Base-by-base conservation (phyloP, 2,888 invertebrate species). In the Crossocerus cetratus region DNA sequence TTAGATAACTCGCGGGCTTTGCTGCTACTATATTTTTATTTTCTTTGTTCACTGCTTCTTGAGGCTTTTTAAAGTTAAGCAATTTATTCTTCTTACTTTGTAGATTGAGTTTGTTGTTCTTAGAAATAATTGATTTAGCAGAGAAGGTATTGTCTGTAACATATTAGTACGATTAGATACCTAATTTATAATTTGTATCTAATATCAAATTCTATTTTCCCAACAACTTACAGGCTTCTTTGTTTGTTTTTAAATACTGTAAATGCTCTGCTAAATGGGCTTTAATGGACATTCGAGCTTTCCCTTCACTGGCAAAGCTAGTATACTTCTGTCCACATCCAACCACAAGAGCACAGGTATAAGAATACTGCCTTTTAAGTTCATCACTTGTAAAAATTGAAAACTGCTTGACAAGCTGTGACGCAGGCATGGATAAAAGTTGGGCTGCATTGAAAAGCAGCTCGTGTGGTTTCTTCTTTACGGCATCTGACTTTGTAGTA, bases 271-370 rank as follows among this genome's bases (percentile, higher is more conserved):
- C 85, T 21, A 93, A 86, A 83, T 93, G 93, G 2, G 87, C 86
- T 78, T 91, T 91, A 82, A 93, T 91, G 32, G 90, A 90, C 76
- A 89, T 87, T 75, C 91, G 88, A 1, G 92, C 92, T 80, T 89
- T 90, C 55, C 87, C 90, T 84, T 93, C 93, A 81, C 92, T 92
- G 1, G 93, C 93, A 87, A 92, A 93, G 84, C 92, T 93, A 16
- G 91, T 91, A 80, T 91, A 92, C 42, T 87, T 90, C 72, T 91
- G 89, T 20, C 87, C 84, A 73, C 92, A 93, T 61, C 89, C 90
- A 13, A 92, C 91, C 61, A 92, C 87, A 67, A 93, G 86, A 42
- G 88, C 90, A 81, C 93, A 93, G 1, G 89, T 89, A 75, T 90
- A 93, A 16, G 92, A 91, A 85, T 92, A 93, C 73, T 91, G 91